Conservation (phyloP, 1,140 invertebrate species). For the Wasmannia auropunctata region DNA sequence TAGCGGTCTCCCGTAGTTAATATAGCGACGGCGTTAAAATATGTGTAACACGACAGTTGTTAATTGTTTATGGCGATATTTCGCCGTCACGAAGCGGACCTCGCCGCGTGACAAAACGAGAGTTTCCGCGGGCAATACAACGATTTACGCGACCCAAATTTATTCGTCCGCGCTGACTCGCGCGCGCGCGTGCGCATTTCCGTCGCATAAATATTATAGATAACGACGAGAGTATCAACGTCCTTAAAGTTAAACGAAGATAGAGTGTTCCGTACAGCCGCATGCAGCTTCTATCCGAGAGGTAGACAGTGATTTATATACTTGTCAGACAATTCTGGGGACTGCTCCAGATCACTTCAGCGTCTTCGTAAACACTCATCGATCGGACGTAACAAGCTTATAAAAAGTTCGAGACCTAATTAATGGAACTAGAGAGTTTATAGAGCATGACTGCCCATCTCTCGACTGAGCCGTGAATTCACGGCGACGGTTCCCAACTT, state of each 20-base stretch:
- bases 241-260: constrained; percentile 25
- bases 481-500: constrained; percentile 22
- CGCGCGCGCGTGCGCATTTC: background rate
- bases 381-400: constrained; percentile 41
- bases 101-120: background rate
- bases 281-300: background rate
- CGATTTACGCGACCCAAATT: background rate
- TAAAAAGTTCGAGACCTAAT: constrained; percentile 55
- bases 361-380: constrained; percentile 41
- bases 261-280: background rate
- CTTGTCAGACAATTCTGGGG: background rate
- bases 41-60: background rate
- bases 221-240: constrained; percentile 9
- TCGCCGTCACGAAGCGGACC: background rate
- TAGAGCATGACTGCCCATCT: constrained; percentile 28
- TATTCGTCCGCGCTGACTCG: background rate
- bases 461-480: background rate
- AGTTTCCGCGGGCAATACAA: constrained; percentile 13
- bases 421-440: constrained; percentile 47
- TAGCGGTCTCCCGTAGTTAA: constrained; percentile 15
- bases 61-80: constrained; percentile 46
- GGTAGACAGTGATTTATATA: constrained; percentile 43
- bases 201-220: background rate
- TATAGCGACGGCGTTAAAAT: background rate
- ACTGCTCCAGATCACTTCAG: background rate